Base-by-base conservation (phyloP, 2,888 invertebrate genomes). In the Myopa tessellatipennis region DNA sequence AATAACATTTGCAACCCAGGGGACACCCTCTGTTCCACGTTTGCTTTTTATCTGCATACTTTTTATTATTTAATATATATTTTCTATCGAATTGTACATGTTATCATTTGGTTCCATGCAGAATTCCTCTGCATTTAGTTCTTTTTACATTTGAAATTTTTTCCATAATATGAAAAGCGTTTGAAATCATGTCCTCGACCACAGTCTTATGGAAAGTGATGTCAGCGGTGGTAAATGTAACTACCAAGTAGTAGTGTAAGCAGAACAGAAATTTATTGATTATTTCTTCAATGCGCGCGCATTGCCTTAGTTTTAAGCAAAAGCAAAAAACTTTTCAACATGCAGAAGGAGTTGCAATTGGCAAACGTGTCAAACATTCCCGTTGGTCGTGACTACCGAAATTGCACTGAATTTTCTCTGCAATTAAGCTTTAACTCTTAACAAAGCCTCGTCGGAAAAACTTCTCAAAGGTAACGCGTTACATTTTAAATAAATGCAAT, bases 251-350 rank as follows among this genome's bases (percentile, higher is more conserved):
- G 52, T 18, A 40, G 45, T 45, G 26, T 77, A 78, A 74, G 63
- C 40, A 78, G 79, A 78, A 74, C 71, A 72, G 71, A 70, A 60
- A 69, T 80, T 79, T 85, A 86, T 87, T 84, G 86, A 87, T 86
- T 85, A 45, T 82, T 82, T 82, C 80, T 80, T 72, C 79, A 77
- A 80, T 86, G 86, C 87, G 87, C 86, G 86, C 86, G 86, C 87
- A 86, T 76, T 67, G 79, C 83, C 82, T 83, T 84, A 85, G 86
- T 85, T 86, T 84, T 7, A 58, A 74, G 65, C 18, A 67, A 26
- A 58, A 74, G 65, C 18, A 67, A 26, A 70, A 70, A 40, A 12
- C 45, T 34, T 60, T 26, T 7, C 45, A 58, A 40, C 45, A 69
- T 58, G 60, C 16, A 69, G 69, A 69, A 50, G 58, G 68, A 60